Evolutionary conservation across 2,797 vertebrate species (phyloP).

Genomic region (Bradypodion ventrale): DNA sequence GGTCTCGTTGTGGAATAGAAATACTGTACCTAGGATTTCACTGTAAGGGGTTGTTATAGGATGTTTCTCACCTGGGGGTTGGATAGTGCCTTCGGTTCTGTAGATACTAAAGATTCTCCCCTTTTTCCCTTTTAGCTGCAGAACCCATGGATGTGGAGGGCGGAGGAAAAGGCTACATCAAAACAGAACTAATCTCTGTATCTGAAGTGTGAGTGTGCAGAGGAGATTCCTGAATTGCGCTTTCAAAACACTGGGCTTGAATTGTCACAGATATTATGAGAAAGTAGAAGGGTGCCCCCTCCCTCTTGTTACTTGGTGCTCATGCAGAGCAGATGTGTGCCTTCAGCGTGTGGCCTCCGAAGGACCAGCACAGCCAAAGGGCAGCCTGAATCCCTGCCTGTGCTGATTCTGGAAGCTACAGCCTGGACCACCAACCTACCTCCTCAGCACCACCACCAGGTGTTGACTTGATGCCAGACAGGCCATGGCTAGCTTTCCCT

Average conservation of each 20-base stretch:
- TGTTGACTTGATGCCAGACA: too few species aligned
- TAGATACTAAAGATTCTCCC: background rate
- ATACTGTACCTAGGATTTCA: too few species aligned
- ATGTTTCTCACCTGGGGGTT: background rate
- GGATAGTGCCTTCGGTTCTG: background rate
- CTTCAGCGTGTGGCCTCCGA: background rate
- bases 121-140: slow-evolving; percentile 71
- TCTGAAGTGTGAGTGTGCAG: slow-evolving; percentile 91
- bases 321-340: background rate
- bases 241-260: slow-evolving; percentile 32
- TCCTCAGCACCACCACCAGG: too few species aligned
- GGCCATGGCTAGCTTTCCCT: fast-evolving
- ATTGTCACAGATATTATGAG: background rate
- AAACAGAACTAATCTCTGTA: slow-evolving; percentile 94
- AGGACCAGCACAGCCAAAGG: background rate
- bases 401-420: slow-evolving; percentile 2
- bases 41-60: background rate
- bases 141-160: slow-evolving; percentile 93
- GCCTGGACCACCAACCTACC: background rate
- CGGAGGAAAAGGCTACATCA: slow-evolving; percentile 87
- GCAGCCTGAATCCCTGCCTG: background rate
- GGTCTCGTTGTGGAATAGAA: background rate
- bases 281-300: background rate
- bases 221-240: slow-evolving; percentile 29
- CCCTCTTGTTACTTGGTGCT: background rate